phyloP scores from a whole-genome alignment of 1,140 invertebrate species.

The Drosophila tani region DNA sequence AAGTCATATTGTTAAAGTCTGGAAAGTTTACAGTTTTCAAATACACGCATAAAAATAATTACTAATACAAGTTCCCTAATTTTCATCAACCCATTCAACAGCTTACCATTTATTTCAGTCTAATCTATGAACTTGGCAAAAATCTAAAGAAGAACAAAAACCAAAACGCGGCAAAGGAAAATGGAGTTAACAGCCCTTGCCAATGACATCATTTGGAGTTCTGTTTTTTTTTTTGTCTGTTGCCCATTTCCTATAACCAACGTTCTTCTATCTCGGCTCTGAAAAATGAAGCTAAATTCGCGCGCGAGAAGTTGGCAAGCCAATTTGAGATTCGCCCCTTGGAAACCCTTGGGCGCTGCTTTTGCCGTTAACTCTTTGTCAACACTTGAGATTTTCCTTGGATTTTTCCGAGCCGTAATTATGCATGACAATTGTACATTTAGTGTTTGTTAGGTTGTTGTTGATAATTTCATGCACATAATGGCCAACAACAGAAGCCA shows the following conservation, averaged over 20 bases:
- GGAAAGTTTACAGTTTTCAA: not conserved
- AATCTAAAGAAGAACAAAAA: not conserved
- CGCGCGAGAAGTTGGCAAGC: conserved; percentile 31
- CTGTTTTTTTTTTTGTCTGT: conserved; percentile 9
- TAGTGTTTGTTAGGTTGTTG: conserved; percentile 44
- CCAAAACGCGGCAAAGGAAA: conserved; percentile 13
- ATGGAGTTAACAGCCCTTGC: conserved; percentile 33
- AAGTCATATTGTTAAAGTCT: not conserved
- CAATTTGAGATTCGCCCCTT: conserved; percentile 9
- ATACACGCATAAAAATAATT: not conserved
- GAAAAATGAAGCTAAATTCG: conserved; percentile 7
- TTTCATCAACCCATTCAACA: not conserved
- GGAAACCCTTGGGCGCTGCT: conserved; percentile 15
- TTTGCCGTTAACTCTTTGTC: conserved; percentile 53
- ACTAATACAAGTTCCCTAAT: not conserved
- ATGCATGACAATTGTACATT: conserved; percentile 72
- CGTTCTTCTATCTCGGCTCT: conserved; percentile 12
- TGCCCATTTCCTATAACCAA: conserved; percentile 26
- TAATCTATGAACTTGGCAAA: conserved; percentile 1
- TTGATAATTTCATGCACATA: conserved; percentile 78
- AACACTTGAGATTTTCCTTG: conserved; percentile 52
- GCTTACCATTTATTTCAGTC: not conserved
- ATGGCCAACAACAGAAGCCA: conserved; percentile 49
- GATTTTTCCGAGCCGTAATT: conserved; percentile 70
- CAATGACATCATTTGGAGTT: conserved; percentile 43